Conservation (phyloP, 2,113 vertebrate genomes). For the Amblyornis subalaris region DNA sequence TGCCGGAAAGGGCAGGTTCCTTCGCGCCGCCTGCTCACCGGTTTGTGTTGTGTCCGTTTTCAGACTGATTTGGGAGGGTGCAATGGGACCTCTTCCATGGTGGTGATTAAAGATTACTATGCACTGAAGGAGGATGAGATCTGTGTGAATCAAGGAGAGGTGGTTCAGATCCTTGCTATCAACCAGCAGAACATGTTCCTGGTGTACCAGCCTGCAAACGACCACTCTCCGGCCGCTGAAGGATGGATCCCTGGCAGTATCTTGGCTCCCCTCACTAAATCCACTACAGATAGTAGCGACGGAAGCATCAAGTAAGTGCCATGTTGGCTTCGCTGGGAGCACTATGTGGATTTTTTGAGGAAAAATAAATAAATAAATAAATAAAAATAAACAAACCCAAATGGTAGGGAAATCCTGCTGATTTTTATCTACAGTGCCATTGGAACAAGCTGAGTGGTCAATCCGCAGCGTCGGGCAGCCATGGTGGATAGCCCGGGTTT, state of each 20-base stretch:
- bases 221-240: constrained; percentile 90
- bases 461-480: constrained; percentile 54
- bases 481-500: constrained; percentile 45
- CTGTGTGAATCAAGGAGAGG: constrained; percentile 90
- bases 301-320: constrained; percentile 98
- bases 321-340: constrained; percentile 74
- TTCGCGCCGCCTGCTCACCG: background rate
- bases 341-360: constrained; percentile 76
- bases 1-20: background rate
- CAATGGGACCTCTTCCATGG: constrained; percentile 90
- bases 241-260: constrained; percentile 95
- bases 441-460: constrained; percentile 71
- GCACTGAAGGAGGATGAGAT: constrained; percentile 98
- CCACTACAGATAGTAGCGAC: constrained; percentile 85
- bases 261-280: constrained; percentile 84
- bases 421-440: constrained; percentile 58
- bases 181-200: constrained; percentile 99
- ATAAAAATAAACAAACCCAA: constrained; percentile 33
- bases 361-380: constrained; percentile 51
- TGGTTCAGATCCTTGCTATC: constrained; percentile 91
- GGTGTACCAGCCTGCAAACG: constrained; percentile 89
- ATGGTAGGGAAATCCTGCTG: constrained; percentile 67
- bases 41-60: constrained; percentile 44
- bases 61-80: constrained; percentile 82
- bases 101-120: constrained; percentile 92